Conservation (phyloP, 2,797 vertebrate genomes). For the Notoglanidium macrostoma region DNA sequence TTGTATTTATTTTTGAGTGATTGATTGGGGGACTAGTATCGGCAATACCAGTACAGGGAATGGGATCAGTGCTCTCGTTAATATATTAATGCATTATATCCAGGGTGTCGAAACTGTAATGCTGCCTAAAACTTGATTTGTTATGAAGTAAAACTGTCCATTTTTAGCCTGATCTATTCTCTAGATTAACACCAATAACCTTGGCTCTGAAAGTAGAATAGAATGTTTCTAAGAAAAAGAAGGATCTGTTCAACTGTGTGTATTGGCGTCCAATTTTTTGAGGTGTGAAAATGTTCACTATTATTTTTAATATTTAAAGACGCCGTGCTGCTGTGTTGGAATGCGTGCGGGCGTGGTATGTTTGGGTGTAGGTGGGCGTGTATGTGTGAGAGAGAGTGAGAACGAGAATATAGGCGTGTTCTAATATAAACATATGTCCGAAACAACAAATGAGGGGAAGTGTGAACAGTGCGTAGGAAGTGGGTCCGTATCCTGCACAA, state of each 20-base stretch:
- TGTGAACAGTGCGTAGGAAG: constrained; percentile 17
- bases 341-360: background rate
- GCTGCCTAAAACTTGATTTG: background rate
- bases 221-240: background rate
- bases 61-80: background rate
- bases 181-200: background rate
- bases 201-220: background rate
- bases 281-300: background rate
- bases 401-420: background rate
- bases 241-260: background rate
- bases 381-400: background rate
- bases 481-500: constrained; percentile 17
- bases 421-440: background rate
- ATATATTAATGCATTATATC: background rate
- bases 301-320: background rate
- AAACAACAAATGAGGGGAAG: constrained; percentile 22
- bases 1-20: too few relatives aligned
- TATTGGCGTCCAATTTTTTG: background rate
- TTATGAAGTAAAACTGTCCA: background rate
- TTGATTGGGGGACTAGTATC: too few relatives aligned
- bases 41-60: too few relatives aligned
- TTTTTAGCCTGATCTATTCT: too few relatives aligned
- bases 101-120: background rate
- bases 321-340: background rate
- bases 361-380: background rate